Percentiles rank a stretch among this genome's conserved stretches.
Evolutionary conservation across 2,888 invertebrate genomes (phyloP).

Genomic region (Pseudococcus jackbeardsleyi): DNA sequence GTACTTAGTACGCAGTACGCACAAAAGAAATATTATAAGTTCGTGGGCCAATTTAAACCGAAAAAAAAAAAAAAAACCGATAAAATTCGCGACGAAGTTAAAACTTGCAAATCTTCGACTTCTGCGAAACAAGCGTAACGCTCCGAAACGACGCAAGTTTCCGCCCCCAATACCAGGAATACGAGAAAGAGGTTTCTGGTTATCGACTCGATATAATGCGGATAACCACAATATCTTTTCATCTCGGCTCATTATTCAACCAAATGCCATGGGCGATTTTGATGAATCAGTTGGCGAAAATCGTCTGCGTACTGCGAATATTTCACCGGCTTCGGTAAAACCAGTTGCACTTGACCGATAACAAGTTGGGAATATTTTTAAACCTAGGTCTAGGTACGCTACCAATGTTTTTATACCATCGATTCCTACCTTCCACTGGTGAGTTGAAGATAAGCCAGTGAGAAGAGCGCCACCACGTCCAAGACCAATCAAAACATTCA

Average conservation of each 20-base stretch:
- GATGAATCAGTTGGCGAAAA: slow-evolving; percentile 32
- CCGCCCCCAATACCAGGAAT: neutral
- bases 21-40: neutral
- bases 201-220: slow-evolving; percentile 29
- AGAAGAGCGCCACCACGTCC: neutral
- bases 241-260: slow-evolving; percentile 40
- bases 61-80: neutral
- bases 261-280: neutral
- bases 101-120: neutral
- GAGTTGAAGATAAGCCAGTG: neutral
- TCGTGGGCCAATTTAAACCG: neutral
- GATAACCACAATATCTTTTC: slow-evolving; percentile 17
- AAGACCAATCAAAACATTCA: slow-evolving; percentile 19
- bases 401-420: neutral
- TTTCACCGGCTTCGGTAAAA: slow-evolving; percentile 4
- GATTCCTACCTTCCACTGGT: neutral
- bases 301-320: slow-evolving; percentile 30
- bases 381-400: neutral
- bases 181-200: slow-evolving; percentile 18
- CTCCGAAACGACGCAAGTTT: neutral
- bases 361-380: slow-evolving; percentile 1
- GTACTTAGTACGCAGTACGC: neutral
- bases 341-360: slow-evolving; percentile 32
- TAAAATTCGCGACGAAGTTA: neutral
- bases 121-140: neutral